phyloP scores from a whole-genome alignment of 2,888 invertebrate species.

The Germaria angustata region DNA sequence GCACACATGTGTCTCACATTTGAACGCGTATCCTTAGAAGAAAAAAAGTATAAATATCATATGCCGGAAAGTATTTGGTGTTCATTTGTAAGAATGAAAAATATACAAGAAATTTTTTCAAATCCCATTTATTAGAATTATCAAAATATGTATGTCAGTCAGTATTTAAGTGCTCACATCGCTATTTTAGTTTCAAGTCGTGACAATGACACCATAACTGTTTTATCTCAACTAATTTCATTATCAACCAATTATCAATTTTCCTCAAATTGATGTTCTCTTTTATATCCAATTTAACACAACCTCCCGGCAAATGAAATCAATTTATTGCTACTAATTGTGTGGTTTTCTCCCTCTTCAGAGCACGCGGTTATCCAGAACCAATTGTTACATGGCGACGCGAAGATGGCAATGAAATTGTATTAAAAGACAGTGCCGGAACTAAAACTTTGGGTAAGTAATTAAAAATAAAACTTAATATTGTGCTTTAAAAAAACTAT shows the following conservation, averaged over 20 bases:
- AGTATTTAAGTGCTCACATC: too few species aligned
- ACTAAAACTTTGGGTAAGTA: constrained; percentile 83
- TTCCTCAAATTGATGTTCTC: neutral
- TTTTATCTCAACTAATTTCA: neutral
- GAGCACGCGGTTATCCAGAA: constrained; percentile 89
- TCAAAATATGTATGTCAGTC: too few species aligned
- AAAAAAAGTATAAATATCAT: too few species aligned
- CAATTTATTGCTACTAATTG: neutral
- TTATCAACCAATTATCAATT: neutral
- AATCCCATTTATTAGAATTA: too few species aligned
- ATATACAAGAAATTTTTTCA: too few species aligned
- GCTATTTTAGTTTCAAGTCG: too few species aligned
- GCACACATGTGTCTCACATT: too few species aligned
- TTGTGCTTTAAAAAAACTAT: constrained; percentile 19
- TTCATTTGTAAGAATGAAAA: too few species aligned
- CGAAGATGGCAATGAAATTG: constrained; percentile 90
- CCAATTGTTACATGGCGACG: constrained; percentile 91
- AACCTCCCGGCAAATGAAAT: neutral
- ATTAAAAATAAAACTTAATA: constrained; percentile 38
- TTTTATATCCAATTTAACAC: neutral
- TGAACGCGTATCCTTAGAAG: too few species aligned
- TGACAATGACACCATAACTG: neutral
- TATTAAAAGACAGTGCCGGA: constrained; percentile 86
- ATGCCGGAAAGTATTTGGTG: too few species aligned
- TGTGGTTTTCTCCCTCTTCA: constrained; percentile 64